Evolutionary conservation across 2,888 invertebrate species (phyloP).

Genomic region (Antheraea yamamai): DNA sequence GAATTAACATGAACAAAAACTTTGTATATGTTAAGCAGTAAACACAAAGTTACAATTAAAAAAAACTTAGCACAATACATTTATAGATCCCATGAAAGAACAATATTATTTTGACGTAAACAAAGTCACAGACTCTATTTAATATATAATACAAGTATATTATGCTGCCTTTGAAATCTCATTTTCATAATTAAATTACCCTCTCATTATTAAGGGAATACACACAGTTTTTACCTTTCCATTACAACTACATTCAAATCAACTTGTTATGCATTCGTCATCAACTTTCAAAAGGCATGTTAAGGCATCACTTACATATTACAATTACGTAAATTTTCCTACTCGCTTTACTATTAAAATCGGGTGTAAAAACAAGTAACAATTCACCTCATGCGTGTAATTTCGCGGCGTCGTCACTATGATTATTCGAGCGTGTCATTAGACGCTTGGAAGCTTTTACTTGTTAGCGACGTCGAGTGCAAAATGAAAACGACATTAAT

Average conservation of each 20-base stretch:
- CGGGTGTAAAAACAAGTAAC: constrained; percentile 57
- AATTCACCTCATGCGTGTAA: constrained; percentile 55
- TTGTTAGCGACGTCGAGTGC: constrained; percentile 35
- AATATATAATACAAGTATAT: no score
- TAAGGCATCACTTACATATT: constrained; percentile 47
- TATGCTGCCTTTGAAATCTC: not conserved
- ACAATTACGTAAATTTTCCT: constrained; percentile 60
- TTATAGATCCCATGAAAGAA: no score
- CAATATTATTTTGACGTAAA: no score
- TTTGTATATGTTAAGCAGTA: no score
- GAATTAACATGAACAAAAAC: no score
- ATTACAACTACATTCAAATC: not conserved
- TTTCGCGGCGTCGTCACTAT: constrained; percentile 45
- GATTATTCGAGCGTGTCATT: constrained; percentile 59
- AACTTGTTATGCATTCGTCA: constrained; percentile 49
- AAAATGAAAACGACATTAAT: constrained; percentile 47
- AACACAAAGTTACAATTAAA: no score
- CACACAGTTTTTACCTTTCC: not conserved
- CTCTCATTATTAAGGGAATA: not conserved
- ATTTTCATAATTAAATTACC: not conserved
- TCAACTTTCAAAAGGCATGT: constrained; percentile 59
- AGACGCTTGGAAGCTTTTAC: constrained; percentile 45
- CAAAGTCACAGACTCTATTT: no score
- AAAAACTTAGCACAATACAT: no score
- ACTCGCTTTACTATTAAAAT: constrained; percentile 47